Evolutionary conservation across 2,797 vertebrate genomes (phyloP), one percentile per base, ranked within the genome.

Genomic region (Octomys mimax): DNA sequence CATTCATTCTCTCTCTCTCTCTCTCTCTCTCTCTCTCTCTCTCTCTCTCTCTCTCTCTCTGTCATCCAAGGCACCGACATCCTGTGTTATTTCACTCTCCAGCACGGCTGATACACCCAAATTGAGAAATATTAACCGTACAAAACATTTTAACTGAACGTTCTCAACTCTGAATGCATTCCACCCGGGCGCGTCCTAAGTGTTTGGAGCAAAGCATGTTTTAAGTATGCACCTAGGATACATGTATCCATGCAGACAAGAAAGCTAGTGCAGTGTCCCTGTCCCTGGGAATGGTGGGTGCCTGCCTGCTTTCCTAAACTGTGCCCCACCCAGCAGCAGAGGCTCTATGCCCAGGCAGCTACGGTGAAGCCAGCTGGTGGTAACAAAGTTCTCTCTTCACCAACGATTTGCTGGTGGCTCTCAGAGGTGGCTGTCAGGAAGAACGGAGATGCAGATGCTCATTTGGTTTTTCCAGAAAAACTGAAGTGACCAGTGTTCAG

Each of bases 81-180:
- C 96, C 83, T 21, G 3, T 31, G 81, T 87, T 87, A 92, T 95
- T 91, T 96, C 33, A 75, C 39, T 61, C 66, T 46, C 52, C 33
- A 91, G 96, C 68, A 39, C 0, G 6, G 71, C 94, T 79, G 59
- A 93, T 82, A 85, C 68, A 88, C 39, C 88, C 93, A 95, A 77
- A 49, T 91, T 95, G 96, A 96, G 97, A 96, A 97, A 98, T 79
- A 91, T 71, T 77, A 92, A 96, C 78, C 93, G 95, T 49, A 95
- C 93, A 70, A 95, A 96, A 92, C 36, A 64, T 33, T 87, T n/a
- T 83, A 62, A 95, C 79, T 0, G 90, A 96, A 92, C 18, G 71
- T 86, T 93, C 21, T 33, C 19, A 2, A 64, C 92, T 89, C 86
- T 82, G 49, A 77, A 49, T 3, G 28, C 16, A 77, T 77, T 77